Percentiles rank a stretch among this genome's conserved stretches.
phyloP scores from a whole-genome alignment of 2,888 invertebrate genomes.

The Flexamia atlantica region DNA sequence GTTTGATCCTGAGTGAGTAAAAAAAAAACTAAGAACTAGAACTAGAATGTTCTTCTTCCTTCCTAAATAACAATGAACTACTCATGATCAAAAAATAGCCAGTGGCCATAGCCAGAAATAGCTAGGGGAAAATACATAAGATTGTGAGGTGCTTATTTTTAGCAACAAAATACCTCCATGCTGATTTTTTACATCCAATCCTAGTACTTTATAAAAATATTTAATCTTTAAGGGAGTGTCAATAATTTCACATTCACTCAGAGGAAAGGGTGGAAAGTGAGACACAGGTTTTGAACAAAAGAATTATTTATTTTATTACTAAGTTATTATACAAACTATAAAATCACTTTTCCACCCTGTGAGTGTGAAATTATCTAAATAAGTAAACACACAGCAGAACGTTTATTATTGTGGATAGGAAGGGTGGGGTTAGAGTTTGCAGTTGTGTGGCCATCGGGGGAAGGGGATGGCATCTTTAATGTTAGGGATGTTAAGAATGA shows the following conservation, averaged over 20 bases:
- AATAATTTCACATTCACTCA: slow-evolving; percentile 61
- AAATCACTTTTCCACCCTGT: slow-evolving; percentile 43
- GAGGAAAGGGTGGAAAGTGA: slow-evolving; percentile 32
- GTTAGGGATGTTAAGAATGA: slow-evolving; percentile 88
- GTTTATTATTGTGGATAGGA: slow-evolving; percentile 10
- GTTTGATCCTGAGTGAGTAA: no score
- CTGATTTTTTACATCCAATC: no score
- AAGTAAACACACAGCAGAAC: slow-evolving; percentile 19
- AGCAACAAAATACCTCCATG: no score
- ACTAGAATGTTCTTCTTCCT: no score
- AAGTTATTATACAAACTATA: not conserved
- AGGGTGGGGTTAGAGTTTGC: slow-evolving; percentile 74
- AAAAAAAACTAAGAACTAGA: no score
- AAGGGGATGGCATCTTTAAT: slow-evolving; percentile 97
- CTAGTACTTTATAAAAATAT: no score
- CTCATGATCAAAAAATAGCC: no score
- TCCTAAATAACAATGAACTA: no score
- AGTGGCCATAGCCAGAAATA: no score
- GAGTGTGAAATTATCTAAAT: slow-evolving; percentile 60
- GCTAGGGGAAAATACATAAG: no score
- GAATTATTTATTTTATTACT: not conserved
- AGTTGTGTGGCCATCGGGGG: slow-evolving; percentile 95
- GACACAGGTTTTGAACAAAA: slow-evolving; percentile 8
- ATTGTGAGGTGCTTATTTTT: no score
- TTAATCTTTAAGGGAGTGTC: not conserved